Evolutionary conservation across 1,140 invertebrate species (phyloP).

Genomic region (Hypothenemus hampei): DNA sequence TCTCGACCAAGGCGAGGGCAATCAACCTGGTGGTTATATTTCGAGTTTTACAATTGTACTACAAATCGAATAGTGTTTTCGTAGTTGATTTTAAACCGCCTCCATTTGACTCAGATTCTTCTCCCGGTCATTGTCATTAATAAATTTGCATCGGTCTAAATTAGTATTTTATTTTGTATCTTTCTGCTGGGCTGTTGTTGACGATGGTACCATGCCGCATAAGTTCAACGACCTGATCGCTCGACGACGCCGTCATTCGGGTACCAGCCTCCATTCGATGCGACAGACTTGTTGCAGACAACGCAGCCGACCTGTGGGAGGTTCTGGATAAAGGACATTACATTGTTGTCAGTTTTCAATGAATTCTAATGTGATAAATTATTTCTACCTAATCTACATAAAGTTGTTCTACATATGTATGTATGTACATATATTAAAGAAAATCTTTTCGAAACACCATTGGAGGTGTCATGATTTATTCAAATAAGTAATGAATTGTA

Average conservation of each 20-base stretch:
- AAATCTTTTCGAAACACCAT: too few relatives aligned
- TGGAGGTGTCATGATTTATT: too few relatives aligned
- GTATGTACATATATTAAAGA: too few relatives aligned
- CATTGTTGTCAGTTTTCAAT: slow-evolving; percentile 10
- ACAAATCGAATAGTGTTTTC: not conserved
- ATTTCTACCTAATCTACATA: too few relatives aligned
- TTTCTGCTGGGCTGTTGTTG: not conserved
- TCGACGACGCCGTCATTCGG: slow-evolving; percentile 7
- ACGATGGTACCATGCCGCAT: not conserved
- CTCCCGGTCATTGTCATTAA: too few relatives aligned
- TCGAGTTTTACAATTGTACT: not conserved
- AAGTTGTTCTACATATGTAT: too few relatives aligned
- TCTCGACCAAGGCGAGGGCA: not conserved
- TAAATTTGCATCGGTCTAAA: not conserved
- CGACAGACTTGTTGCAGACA: slow-evolving; percentile 23
- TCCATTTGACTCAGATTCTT: too few relatives aligned
- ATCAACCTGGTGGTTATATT: not conserved
- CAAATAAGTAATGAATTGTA: too few relatives aligned
- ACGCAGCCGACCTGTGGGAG: slow-evolving; percentile 19
- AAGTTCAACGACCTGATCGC: slow-evolving; percentile 10
- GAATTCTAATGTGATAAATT: too few relatives aligned
- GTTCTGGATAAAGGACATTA: slow-evolving; percentile 12
- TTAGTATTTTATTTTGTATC: not conserved
- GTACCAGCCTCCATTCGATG: slow-evolving; percentile 4
- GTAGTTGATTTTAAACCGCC: too few relatives aligned